phyloP scores from a whole-genome alignment of 2,797 vertebrate species.

The Numenius phaeopus region DNA sequence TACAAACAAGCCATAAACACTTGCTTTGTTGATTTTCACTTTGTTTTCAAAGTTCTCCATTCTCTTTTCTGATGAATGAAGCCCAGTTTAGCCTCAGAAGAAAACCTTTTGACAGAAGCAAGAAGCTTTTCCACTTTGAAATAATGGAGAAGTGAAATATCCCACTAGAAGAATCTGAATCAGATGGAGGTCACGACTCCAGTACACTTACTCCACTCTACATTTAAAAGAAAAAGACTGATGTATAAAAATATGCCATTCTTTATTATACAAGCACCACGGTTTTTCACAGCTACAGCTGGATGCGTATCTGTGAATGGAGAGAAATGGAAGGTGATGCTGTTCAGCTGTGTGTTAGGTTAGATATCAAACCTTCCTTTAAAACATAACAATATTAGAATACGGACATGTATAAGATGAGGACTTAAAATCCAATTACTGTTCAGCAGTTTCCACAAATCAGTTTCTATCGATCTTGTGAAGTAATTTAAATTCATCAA shows the following conservation, averaged over 20 bases:
- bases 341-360: background rate
- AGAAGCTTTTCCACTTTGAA: background rate
- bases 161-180: background rate
- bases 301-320: background rate
- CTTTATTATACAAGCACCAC: background rate
- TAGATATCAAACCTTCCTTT: background rate
- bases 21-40: background rate
- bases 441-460: background rate
- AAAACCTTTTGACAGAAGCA: background rate
- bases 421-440: background rate
- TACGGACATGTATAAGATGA: background rate
- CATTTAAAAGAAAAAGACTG: background rate
- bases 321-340: background rate
- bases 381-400: background rate
- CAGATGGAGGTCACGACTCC: background rate
- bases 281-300: background rate
- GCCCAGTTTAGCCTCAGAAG: background rate
- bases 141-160: background rate
- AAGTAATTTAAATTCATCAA: conserved; percentile 34
- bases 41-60: background rate
- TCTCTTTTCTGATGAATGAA: background rate
- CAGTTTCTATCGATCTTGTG: background rate
- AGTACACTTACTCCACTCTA: background rate
- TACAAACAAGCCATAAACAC: background rate
- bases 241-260: background rate